These are phyloP conservation scores for Anoplophora glabripennis DNA, from an alignment of 1,140 invertebrate genomes.

Conservation along the genomic window DNA sequence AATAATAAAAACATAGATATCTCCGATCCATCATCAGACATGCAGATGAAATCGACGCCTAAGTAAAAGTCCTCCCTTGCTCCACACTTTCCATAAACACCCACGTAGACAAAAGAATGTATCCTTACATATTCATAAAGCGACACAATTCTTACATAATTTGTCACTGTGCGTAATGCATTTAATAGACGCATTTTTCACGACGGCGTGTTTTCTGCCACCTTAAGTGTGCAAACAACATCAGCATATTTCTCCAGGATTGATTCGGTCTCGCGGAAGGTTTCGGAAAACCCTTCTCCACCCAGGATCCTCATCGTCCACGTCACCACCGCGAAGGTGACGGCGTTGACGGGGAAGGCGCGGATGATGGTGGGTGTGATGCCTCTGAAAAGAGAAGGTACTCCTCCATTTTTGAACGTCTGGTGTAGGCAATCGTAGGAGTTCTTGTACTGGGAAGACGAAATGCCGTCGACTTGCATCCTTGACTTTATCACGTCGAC, in stretches of 20 bases:
- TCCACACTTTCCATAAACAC: too few relatives aligned
- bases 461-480: slow-evolving; percentile 72
- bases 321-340: slow-evolving; percentile 82
- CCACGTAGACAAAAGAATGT: too few relatives aligned
- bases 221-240: background rate
- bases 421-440: slow-evolving; percentile 68
- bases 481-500: slow-evolving; percentile 87
- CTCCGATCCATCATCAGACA: too few relatives aligned
- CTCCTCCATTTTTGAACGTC: slow-evolving; percentile 68
- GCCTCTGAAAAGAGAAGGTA: slow-evolving; percentile 65
- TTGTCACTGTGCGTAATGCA: too few relatives aligned
- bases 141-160: too few relatives aligned
- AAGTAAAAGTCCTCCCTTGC: too few relatives aligned
- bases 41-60: too few relatives aligned
- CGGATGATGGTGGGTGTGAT: slow-evolving; percentile 74
- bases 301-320: slow-evolving; percentile 59
- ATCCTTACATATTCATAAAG: too few relatives aligned
- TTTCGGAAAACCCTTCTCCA: slow-evolving; percentile 1
- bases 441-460: slow-evolving; percentile 59
- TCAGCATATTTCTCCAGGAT: slow-evolving; percentile 16
- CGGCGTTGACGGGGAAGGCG: slow-evolving; percentile 91
- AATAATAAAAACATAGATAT: too few relatives aligned
- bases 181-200: background rate
- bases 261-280: slow-evolving; percentile 8
- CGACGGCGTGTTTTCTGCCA: background rate